Evolutionary conservation across 2,888 invertebrate species (phyloP), one percentile per base, ranked within the genome.

Genomic region (Alitta virens): DNA sequence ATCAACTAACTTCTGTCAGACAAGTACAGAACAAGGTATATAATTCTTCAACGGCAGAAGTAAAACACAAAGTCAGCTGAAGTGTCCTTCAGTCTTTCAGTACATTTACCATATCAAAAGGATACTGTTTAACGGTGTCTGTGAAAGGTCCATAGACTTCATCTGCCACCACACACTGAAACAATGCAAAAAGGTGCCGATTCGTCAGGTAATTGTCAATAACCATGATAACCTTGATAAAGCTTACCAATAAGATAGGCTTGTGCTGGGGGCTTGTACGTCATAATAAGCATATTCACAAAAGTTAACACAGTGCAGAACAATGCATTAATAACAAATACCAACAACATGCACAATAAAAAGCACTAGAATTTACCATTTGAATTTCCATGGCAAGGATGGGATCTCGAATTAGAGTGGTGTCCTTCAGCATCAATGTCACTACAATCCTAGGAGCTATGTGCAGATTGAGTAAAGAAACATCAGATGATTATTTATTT

Each of bases 81-180:
- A 33, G 12, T 7, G 5, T 33, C 33, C 12, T 7, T 9, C 16
- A 23, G 5, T 23, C 49, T 9, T 23, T 23, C 18, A 49, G 49
- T 9, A 49, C n/a, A n/a, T n/a, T n/a, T n/a, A 23, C 23, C 18
- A 49, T 21, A n/a, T n/a, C n/a, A n/a, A 50, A 58, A 65, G 72
- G 74, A 74, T 84, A 90, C 88, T 89, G 88, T 82, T 90, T 89
- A 63, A 91, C 88, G 38, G 89, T 85, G 83, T 94, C 92, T 65
- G 90, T 86, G 73, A 90, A 84, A 0, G 91, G 89, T 46, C 94
- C 93, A 83, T 94, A 92, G 68, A 90, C 87, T 76, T 91, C 90
- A 79, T 95, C 94, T 81, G 89, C 88, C 68, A 91, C 84, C 7
- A 89, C 86, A 75, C 91, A 91, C 88, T 91, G 82, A 68, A 87